phyloP scores from a whole-genome alignment of 2,113 vertebrate genomes.

The Bothrops jararaca region DNA sequence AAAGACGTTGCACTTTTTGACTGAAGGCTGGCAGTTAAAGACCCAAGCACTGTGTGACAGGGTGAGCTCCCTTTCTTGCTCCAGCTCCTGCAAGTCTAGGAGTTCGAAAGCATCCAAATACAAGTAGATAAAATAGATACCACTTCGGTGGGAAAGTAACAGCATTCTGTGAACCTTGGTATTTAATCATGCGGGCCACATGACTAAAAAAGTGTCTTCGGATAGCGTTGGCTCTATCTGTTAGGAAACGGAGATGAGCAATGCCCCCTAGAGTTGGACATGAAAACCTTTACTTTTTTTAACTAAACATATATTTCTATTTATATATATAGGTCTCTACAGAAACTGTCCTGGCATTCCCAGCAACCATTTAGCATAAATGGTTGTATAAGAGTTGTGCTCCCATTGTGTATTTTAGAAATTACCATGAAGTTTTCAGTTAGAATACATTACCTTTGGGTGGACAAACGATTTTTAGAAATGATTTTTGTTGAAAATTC shows the following conservation, averaged over 20 bases:
- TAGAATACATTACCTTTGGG: neutral
- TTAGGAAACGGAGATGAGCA: too few relatives aligned
- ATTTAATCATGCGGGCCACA: neutral
- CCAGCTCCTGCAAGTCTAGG: neutral
- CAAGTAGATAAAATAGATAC: neutral
- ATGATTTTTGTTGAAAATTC: neutral
- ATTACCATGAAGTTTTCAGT: neutral
- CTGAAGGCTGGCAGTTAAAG: neutral
- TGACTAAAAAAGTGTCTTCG: neutral
- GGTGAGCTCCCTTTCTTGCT: neutral
- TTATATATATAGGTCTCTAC: neutral
- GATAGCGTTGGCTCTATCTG: neutral
- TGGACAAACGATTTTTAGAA: neutral
- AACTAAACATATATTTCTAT: too few relatives aligned
- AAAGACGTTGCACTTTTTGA: neutral
- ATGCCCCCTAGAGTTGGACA: too few relatives aligned
- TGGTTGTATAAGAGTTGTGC: neutral
- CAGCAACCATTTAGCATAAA: neutral
- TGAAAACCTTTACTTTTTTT: too few relatives aligned
- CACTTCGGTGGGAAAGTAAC: neutral
- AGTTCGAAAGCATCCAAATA: neutral
- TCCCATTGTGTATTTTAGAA: neutral
- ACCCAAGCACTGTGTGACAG: neutral
- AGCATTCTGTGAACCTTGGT: neutral
- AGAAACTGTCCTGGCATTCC: neutral